These are phyloP conservation scores for Diplodus puntazzo DNA, from an alignment of 2,797 vertebrate species.

Conservation along the genomic window DNA sequence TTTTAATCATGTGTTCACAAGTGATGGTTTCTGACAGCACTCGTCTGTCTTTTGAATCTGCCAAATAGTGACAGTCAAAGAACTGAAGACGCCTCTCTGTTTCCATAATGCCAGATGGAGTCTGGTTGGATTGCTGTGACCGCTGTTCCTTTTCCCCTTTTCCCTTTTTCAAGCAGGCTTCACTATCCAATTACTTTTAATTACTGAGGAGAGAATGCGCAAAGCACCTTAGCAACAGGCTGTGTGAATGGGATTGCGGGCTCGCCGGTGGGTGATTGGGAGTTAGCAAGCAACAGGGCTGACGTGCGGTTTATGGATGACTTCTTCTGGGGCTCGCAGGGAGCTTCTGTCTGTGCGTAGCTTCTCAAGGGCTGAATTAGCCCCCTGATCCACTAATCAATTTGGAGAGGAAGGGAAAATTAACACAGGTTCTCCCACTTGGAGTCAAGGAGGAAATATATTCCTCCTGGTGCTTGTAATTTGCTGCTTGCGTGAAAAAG, in stretches of 20 bases:
- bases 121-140: constrained; percentile 69
- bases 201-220: constrained; percentile 65
- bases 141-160: constrained; percentile 31
- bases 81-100: constrained; percentile 22
- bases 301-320: constrained; percentile 81
- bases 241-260: constrained; percentile 48
- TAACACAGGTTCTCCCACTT: constrained; percentile 68
- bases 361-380: constrained; percentile 81
- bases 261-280: constrained; percentile 56
- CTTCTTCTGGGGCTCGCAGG: constrained; percentile 69
- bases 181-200: constrained; percentile 81
- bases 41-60: constrained; percentile 9
- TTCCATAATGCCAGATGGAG: constrained; percentile 64
- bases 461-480: constrained; percentile 67
- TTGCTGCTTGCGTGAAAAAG: constrained; percentile 54
- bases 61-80: constrained; percentile 22
- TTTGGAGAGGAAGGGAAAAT: constrained; percentile 74
- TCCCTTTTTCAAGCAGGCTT: constrained; percentile 62
- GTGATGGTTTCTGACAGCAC: constrained; percentile 14
- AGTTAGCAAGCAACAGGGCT: constrained; percentile 67
- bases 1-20: background rate
- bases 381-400: constrained; percentile 81
- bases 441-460: constrained; percentile 70
- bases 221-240: constrained; percentile 66
- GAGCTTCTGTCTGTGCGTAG: constrained; percentile 70